Base-by-base conservation (phyloP, 2,113 vertebrate genomes). In the Fregata magnificens region DNA sequence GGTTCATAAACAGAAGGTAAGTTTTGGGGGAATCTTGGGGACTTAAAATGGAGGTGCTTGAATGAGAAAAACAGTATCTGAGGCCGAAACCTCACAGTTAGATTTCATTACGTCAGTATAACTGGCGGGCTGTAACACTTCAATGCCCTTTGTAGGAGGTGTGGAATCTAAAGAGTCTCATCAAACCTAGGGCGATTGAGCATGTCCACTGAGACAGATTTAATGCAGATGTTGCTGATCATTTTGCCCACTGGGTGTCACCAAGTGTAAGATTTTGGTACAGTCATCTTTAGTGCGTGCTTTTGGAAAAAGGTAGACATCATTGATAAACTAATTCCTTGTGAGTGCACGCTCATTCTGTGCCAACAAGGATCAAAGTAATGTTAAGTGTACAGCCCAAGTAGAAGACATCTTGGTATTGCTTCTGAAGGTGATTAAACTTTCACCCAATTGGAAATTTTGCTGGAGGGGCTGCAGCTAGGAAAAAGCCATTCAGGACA, bases 291-390 rank as follows among this genome's bases (percentile, higher is more conserved):
- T 5, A 17, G 14, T 0, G 3, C 25, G 7, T 24, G 19, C 20
- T 24, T 52, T 66, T 55, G 45, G 38, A 16, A 44, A 71, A 45
- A 61, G 44, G 34, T 58, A 31, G 62, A 28, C 5, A 4, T 61
- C 3, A 2, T 14, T 36, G 50, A 21, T 32, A 3, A 47, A 12
- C 3, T 5, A 16, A 34, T 40, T 40, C 32, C 28, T 52, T 13
- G 5, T 21, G 26, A 69, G 7, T 1, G 1, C 2, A 0, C 29
- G 36, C 8, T 73, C 3, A 0, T 24, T 38, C n/a, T 38, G 20
- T 77, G 36, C 28, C 11, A 34, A 2, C 3, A 16, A 24, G 28
- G 10, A 6, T 3, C 0, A 1, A 26, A 19, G 12, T 36, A 16
- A 8, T 5, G 10, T 11, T 52, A 47, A 29, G 31, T n/a, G 19